These are phyloP conservation scores for Colletes latitarsis DNA, from an alignment of 1,140 invertebrate species.

Conservation along the genomic window DNA sequence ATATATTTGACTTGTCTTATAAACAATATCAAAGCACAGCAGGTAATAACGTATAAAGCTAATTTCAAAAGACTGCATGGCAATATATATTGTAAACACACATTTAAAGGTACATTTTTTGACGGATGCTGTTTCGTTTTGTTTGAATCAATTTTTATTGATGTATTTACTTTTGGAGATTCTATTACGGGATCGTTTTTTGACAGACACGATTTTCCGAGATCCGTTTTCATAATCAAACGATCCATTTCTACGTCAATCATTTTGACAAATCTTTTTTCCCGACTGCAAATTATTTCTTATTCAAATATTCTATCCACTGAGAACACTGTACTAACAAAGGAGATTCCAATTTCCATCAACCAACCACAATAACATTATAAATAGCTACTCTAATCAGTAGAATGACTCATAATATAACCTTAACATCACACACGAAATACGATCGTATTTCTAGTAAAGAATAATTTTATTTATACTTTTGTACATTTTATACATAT, in stretches of 20 bases:
- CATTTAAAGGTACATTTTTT: not conserved
- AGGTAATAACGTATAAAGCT: not conserved
- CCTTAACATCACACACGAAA: not conserved
- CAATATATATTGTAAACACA: not conserved
- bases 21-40: not conserved
- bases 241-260: not conserved
- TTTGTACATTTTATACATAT: not conserved
- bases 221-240: too few relatives aligned
- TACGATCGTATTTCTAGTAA: not conserved
- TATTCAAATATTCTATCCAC: not conserved
- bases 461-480: not conserved
- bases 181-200: not conserved
- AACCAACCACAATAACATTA: too few relatives aligned
- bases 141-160: not conserved
- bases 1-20: not conserved
- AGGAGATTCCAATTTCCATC: too few relatives aligned
- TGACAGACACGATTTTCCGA: not conserved
- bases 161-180: not conserved
- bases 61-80: constrained; percentile 1
- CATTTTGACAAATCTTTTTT: not conserved
- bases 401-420: not conserved
- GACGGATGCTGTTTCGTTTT: not conserved
- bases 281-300: not conserved
- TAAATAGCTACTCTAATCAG: too few relatives aligned
- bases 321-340: not conserved